Evolutionary conservation across 2,113 vertebrate species (phyloP).

Genomic region (Myanophis thanlyinensis): DNA sequence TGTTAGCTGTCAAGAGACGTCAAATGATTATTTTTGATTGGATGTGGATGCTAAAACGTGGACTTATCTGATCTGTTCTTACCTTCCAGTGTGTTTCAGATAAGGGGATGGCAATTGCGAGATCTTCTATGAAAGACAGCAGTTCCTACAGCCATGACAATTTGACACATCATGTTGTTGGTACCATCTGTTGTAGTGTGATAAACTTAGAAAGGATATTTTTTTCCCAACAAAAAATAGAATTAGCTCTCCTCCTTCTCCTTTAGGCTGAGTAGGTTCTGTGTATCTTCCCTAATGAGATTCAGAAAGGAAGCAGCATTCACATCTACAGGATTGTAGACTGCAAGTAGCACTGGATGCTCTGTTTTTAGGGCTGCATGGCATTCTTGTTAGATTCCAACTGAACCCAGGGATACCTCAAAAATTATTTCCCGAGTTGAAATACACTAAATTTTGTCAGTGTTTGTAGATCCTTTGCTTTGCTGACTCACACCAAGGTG

Average conservation of each 20-base stretch:
- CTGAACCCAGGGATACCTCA: background rate
- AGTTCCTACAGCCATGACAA: slow-evolving; percentile 41
- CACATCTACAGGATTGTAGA: background rate
- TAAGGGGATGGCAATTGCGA: slow-evolving; percentile 39
- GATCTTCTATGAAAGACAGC: slow-evolving; percentile 43
- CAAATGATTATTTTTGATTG: background rate
- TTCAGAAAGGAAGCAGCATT: background rate
- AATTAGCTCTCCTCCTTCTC: slow-evolving; percentile 32
- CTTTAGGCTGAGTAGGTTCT: slow-evolving; percentile 34
- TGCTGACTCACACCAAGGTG: background rate
- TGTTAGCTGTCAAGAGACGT: background rate
- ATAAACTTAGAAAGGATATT: slow-evolving; percentile 59
- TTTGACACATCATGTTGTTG: slow-evolving; percentile 48
- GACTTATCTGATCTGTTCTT: background rate
- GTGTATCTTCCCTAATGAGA: slow-evolving; percentile 44
- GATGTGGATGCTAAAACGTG: background rate
- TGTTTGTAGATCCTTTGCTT: background rate
- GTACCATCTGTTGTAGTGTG: slow-evolving; percentile 56
- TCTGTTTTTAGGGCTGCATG: background rate
- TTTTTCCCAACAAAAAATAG: slow-evolving; percentile 61
- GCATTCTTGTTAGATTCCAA: background rate
- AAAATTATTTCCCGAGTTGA: background rate
- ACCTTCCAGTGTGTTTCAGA: slow-evolving; percentile 1
- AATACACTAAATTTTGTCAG: background rate
- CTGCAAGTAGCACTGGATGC: background rate